Conservation (phyloP, 37 sponge, comb jelly and placozoan genomes). For the Amphimedon queenslandica region DNA sequence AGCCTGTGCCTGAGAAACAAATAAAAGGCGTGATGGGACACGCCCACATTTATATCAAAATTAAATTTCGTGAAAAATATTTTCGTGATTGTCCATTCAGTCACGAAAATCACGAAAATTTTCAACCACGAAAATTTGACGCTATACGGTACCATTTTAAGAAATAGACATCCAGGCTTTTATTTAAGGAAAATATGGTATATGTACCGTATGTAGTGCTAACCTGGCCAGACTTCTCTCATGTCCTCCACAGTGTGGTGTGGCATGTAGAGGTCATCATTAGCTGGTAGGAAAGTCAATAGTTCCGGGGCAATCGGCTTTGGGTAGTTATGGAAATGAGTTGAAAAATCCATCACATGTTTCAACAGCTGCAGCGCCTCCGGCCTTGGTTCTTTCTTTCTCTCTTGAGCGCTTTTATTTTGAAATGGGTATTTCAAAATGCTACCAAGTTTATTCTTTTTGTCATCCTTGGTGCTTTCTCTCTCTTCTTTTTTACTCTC, state of each 20-base stretch:
- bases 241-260: conserved; percentile 35
- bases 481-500: neutral
- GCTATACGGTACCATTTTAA: no score
- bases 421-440: neutral
- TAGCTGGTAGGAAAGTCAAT: conserved; percentile 54
- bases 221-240: conserved; percentile 72
- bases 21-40: neutral
- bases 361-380: conserved; percentile 34
- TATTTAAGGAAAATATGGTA: no score
- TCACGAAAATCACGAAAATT: no score
- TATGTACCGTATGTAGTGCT: conserved; percentile 9
- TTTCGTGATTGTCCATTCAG: no score
- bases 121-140: no score
- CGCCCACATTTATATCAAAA: neutral
- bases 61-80: no score
- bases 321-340: conserved; percentile 56
- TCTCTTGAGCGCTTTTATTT: neutral
- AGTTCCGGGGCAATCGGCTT: conserved; percentile 27
- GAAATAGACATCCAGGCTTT: no score
- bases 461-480: neutral
- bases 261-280: conserved; percentile 71
- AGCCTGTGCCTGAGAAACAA: no score
- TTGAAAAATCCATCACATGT: conserved; percentile 47
- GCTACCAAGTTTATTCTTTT: neutral
- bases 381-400: neutral